These are phyloP conservation scores for Xerus inauris DNA, from an alignment of 2,113 vertebrate species.

Conservation along the genomic window DNA sequence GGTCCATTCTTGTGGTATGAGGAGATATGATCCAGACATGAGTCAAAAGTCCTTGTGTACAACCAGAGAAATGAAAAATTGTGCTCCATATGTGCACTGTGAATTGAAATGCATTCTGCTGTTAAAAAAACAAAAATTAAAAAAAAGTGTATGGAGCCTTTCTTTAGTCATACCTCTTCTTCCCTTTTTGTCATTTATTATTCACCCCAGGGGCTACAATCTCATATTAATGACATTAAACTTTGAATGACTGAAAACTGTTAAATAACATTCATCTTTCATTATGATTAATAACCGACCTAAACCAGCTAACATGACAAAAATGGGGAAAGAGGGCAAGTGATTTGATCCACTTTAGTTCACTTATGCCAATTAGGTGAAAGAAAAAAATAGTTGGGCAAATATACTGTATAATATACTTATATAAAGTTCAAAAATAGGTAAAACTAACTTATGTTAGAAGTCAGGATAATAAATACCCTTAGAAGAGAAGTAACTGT, in stretches of 20 bases:
- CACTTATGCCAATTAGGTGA: conserved; percentile 10
- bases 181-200: conserved; percentile 42
- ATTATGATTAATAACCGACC: conserved; percentile 43
- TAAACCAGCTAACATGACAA: conserved; percentile 46
- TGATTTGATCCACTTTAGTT: conserved; percentile 38
- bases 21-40: conserved; percentile 49
- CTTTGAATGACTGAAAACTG: conserved; percentile 45
- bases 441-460: conserved; percentile 15
- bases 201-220: conserved; percentile 43
- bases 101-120: too few relatives aligned
- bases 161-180: conserved; percentile 45
- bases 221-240: conserved; percentile 64
- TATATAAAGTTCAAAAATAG: conserved; percentile 45
- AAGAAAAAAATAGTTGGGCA: conserved; percentile 27
- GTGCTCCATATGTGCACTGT: too few relatives aligned
- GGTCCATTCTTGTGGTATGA: conserved; percentile 27
- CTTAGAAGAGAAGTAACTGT: not conserved
- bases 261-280: conserved; percentile 48
- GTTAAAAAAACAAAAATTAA: too few relatives aligned
- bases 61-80: too few relatives aligned
- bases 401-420: not conserved
- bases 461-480: conserved; percentile 25
- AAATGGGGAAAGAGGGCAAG: conserved; percentile 42
- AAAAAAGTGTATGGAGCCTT: not conserved
- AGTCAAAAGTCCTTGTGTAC: too few relatives aligned